A percentile compares a stretch with the other conserved stretches of the same genome.
These are phyloP conservation scores for Lateolabrax maculatus DNA, from an alignment of 2,797 vertebrate species.

Conservation along the genomic window DNA sequence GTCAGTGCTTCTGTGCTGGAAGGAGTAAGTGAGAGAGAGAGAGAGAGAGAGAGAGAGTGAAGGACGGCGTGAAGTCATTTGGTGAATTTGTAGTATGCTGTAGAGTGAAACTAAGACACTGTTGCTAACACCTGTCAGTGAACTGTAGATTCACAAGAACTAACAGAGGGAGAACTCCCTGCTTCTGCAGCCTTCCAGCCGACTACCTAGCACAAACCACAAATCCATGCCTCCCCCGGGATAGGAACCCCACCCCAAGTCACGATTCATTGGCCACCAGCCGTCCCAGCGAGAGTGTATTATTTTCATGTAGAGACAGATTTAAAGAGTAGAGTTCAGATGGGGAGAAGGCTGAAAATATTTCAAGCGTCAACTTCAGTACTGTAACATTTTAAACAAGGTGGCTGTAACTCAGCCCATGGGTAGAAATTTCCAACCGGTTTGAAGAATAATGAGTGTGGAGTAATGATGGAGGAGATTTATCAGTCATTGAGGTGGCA, in stretches of 20 bases:
- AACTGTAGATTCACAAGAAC: conserved; percentile 52
- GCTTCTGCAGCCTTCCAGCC: conserved; percentile 4
- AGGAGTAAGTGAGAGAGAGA: conserved; percentile 9
- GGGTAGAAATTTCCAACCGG: background rate
- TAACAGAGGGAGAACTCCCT: conserved; percentile 19
- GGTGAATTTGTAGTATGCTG: conserved; percentile 57
- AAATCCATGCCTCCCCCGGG: conserved; percentile 3
- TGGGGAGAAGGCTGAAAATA: background rate
- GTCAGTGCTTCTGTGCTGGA: conserved; percentile 24
- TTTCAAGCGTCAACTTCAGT: background rate
- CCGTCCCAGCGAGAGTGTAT: conserved; percentile 25
- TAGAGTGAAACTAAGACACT: conserved; percentile 49
- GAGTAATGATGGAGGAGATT: background rate
- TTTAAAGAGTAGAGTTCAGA: conserved; percentile 26
- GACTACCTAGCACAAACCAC: background rate
- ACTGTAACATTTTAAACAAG: background rate
- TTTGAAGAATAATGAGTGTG: background rate
- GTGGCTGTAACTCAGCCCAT: background rate
- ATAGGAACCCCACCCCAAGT: background rate
- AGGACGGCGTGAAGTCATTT: conserved; percentile 56
- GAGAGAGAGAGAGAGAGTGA: conserved; percentile 12
- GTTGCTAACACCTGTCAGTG: conserved; percentile 57
- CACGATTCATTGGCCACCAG: conserved; percentile 21
- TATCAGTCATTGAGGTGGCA: background rate
- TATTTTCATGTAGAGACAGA: conserved; percentile 37